Evolutionary conservation across 1,140 invertebrate genomes (phyloP).

Genomic region (Eupeodes corollae): DNA sequence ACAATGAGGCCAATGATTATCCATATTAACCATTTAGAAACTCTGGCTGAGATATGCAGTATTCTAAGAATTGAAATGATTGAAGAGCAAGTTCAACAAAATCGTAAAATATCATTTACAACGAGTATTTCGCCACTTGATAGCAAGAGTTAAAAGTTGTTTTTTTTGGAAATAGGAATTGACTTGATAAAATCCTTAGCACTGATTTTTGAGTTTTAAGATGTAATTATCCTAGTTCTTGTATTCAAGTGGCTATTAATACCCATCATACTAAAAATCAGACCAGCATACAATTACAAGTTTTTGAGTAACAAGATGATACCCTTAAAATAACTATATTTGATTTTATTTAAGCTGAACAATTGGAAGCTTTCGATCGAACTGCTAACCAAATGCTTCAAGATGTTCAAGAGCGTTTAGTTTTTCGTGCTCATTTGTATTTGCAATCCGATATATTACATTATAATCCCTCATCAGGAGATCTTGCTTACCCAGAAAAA

Average conservation of each 20-base stretch:
- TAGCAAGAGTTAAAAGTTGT: no score
- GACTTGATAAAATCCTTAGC: no score
- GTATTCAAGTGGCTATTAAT: no score
- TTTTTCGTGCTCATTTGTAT: constrained; percentile 92
- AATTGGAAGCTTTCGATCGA: constrained; percentile 70
- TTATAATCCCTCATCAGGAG: constrained; percentile 83
- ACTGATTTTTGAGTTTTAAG: no score
- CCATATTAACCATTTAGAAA: constrained; percentile 95
- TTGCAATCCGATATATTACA: constrained; percentile 81
- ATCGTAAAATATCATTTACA: constrained; percentile 45
- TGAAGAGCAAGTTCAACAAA: constrained; percentile 82
- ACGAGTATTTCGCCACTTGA: no score
- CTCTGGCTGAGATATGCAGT: constrained; percentile 88
- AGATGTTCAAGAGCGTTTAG: constrained; percentile 92
- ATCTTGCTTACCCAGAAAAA: constrained; percentile 95
- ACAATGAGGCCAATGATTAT: constrained; percentile 89
- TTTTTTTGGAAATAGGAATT: no score
- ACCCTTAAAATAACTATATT: no score
- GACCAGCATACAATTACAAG: no score
- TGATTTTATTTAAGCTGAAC: constrained; percentile 37
- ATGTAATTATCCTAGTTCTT: no score
- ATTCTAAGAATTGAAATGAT: constrained; percentile 90
- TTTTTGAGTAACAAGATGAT: no score
- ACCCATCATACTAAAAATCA: no score
- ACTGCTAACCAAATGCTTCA: constrained; percentile 80